These are phyloP conservation scores for Diaphora mendica DNA, from an alignment of 2,888 invertebrate species.

Conservation along the genomic window DNA sequence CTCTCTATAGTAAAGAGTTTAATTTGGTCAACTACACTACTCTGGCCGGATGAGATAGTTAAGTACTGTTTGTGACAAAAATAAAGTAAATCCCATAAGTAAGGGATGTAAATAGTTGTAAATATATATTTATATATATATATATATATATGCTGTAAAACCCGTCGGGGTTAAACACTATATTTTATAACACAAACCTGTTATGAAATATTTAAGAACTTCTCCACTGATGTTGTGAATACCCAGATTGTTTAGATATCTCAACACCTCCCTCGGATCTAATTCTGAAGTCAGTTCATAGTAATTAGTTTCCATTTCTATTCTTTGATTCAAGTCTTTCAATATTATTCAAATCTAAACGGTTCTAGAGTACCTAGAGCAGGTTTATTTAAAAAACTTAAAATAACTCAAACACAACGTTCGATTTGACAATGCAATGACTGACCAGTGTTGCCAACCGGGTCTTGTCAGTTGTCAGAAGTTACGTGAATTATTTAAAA, in stretches of 20 bases:
- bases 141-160: too few species aligned
- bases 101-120: too few species aligned
- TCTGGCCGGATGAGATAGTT: not conserved
- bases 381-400: too few species aligned
- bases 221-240: constrained; percentile 91
- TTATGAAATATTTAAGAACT: constrained; percentile 92
- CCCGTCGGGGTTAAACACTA: too few species aligned
- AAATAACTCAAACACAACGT: not conserved
- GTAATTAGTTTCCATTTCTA: constrained; percentile 65
- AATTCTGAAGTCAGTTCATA: constrained; percentile 78
- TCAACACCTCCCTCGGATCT: constrained; percentile 91
- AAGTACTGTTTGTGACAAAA: not conserved
- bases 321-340: not conserved
- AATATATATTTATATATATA: too few species aligned
- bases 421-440: not conserved
- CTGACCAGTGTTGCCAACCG: too few species aligned
- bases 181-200: constrained; percentile 83
- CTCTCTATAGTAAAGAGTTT: not conserved
- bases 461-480: too few species aligned
- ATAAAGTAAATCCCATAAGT: not conserved
- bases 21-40: not conserved
- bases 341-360: not conserved
- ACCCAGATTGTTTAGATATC: constrained; percentile 91
- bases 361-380: not conserved
- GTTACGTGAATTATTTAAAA: too few species aligned